Base-by-base conservation (phyloP, 2,888 invertebrate species). In the Trachelus tabidus region DNA sequence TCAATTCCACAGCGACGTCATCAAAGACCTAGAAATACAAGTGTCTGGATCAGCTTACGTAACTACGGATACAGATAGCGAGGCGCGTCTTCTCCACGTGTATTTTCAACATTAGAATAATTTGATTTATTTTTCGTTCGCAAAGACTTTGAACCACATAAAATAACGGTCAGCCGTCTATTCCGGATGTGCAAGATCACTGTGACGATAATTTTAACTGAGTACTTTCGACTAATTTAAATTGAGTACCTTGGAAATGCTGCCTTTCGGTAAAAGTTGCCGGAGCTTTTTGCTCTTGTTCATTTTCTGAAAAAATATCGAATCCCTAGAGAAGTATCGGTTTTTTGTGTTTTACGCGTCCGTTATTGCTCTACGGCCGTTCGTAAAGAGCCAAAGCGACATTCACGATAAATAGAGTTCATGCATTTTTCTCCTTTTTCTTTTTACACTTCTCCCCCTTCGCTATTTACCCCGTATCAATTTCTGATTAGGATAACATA, bases 1-100 rank as follows among this genome's bases (percentile, higher is more conserved):
- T 95, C 89, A 98, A 92, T 92, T 98, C 98, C 79, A 97, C 97
- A 80, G 97, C 97, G 77, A 98, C 96, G 92, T 98, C 98, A 92
- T 98, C 98, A 92, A 98, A 98, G 79, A 98, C 97, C 98, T 98
- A 92, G 34, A 0, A 56, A 23, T 56, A 56, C 23, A 56, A 56
- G 23, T 23, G 9, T 9, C 15, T 56, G 9, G 9, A 56, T 56
- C 56, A 56, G 23, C 23, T 56, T 56, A 56, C 6, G 56, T 56
- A 56, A 2, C 9, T 56, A 56, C 2, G 23, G 23, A 56, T 23
- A 56, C 56, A 23, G 23, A 56, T 56, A 23, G 2, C 23, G 23
- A 56, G 9, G 6, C 23, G 56, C 56, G 23, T 56, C 23, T 56
- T 23, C 56, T 56, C 23, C 56, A 56, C 56, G 56, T 56, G 56